Evolutionary conservation across 2,888 invertebrate genomes (phyloP).

Genomic region (Electrophaes corylata): DNA sequence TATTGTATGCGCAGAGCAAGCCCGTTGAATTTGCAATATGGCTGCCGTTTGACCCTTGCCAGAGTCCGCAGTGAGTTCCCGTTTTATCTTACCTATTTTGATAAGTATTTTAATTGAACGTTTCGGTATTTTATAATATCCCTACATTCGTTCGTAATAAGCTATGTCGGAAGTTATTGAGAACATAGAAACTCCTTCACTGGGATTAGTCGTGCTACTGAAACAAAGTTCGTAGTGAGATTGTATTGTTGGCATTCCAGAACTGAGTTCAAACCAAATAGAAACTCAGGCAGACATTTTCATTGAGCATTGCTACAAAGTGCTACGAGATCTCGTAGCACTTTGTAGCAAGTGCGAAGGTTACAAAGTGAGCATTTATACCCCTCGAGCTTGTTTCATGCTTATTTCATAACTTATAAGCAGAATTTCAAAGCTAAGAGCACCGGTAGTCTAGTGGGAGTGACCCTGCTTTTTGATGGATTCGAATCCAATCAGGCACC

Average conservation of each 20-base stretch:
- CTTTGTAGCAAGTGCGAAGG: background rate
- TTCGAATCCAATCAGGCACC: too few relatives aligned
- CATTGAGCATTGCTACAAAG: background rate
- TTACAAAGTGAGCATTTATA: background rate
- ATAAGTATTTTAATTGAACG: conserved; percentile 14
- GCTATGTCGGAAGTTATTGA: background rate
- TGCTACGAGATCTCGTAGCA: background rate
- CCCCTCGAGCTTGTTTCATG: too few relatives aligned
- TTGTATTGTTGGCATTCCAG: background rate
- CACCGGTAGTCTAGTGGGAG: too few relatives aligned
- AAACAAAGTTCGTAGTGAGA: too few relatives aligned
- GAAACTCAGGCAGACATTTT: background rate
- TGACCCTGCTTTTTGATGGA: too few relatives aligned
- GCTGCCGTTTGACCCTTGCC: conserved; percentile 60
- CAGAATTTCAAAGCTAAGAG: too few relatives aligned
- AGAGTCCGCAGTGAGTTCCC: conserved; percentile 54
- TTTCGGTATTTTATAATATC: background rate
- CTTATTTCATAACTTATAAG: too few relatives aligned
- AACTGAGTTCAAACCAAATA: background rate
- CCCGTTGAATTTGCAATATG: conserved; percentile 60
- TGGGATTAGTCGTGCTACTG: too few relatives aligned
- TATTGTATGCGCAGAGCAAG: conserved; percentile 53
- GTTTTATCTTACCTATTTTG: conserved; percentile 12
- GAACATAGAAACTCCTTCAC: too few relatives aligned
- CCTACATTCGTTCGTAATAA: background rate